Percentiles rank a stretch among this genome's conserved stretches.
These are phyloP conservation scores for Campopleginae sp. DNA, from an alignment of 2,888 invertebrate genomes.

Conservation along the genomic window DNA sequence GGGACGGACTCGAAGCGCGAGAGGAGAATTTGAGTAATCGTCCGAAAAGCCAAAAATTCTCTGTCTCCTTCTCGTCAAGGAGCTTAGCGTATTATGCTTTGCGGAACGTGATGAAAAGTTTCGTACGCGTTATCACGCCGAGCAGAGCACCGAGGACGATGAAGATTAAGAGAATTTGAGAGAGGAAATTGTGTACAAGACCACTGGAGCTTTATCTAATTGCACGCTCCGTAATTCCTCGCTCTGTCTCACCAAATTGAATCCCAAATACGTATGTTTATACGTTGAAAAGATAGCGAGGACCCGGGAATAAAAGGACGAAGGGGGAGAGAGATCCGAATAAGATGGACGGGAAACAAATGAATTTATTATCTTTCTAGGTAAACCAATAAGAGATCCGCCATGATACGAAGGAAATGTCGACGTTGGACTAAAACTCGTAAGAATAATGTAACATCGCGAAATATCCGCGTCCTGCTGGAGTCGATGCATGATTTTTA, in stretches of 20 bases:
- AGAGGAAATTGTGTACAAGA: not conserved
- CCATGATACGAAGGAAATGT: conserved; percentile 11
- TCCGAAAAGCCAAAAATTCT: conserved; percentile 32
- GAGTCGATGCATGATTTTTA: conserved; percentile 40
- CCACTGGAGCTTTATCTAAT: conserved; percentile 46
- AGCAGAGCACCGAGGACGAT: not conserved
- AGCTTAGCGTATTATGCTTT: conserved; percentile 22
- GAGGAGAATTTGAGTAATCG: conserved; percentile 59
- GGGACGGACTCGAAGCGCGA: conserved; percentile 27
- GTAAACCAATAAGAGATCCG: conserved; percentile 53
- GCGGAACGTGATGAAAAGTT: conserved; percentile 55
- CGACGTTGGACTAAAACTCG: conserved; percentile 18
- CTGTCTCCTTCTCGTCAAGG: not conserved
- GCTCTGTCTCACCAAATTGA: conserved; percentile 30
- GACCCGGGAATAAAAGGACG: too few relatives aligned
- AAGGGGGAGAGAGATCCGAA: too few relatives aligned
- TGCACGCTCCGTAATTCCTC: conserved; percentile 13
- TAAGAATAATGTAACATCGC: not conserved
- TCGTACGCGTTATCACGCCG: conserved; percentile 11
- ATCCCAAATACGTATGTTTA: conserved; percentile 32
- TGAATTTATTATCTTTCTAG: conserved; percentile 58
- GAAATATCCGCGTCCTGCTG: conserved; percentile 37
- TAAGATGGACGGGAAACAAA: conserved; percentile 31
- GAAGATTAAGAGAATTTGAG: not conserved
- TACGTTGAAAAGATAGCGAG: too few relatives aligned